Percentiles rank a stretch among this genome's conserved stretches.
These are phyloP conservation scores for Leptinotarsa rubiginosa DNA, from an alignment of 2,888 invertebrate genomes.

Conservation along the genomic window DNA sequence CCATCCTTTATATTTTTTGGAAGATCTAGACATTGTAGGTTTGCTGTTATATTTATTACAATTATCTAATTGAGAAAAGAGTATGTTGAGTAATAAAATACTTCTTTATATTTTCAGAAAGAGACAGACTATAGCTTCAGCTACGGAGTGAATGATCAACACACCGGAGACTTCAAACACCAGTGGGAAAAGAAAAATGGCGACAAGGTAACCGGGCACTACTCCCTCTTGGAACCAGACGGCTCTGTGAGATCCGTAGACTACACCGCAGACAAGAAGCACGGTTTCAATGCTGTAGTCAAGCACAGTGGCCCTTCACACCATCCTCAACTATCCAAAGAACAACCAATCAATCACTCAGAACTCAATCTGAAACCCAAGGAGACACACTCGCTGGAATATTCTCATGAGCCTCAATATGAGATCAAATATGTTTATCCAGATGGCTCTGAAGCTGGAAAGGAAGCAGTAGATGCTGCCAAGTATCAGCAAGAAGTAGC, in stretches of 20 bases:
- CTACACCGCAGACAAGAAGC: slow-evolving; percentile 71
- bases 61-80: too few relatives aligned
- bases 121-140: slow-evolving; percentile 73
- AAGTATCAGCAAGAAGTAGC: slow-evolving; percentile 37
- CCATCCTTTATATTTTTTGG: too few relatives aligned
- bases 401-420: slow-evolving; percentile 28
- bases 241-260: slow-evolving; percentile 73
- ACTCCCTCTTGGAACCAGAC: slow-evolving; percentile 77
- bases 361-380: slow-evolving; percentile 46
- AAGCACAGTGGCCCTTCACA: slow-evolving; percentile 68
- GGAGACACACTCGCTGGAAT: slow-evolving; percentile 25
- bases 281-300: slow-evolving; percentile 72
- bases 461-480: slow-evolving; percentile 39
- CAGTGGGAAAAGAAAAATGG: slow-evolving; percentile 75
- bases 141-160: slow-evolving; percentile 72
- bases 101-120: slow-evolving; percentile 63
- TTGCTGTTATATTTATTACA: too few relatives aligned
- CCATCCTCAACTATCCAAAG: slow-evolving; percentile 55
- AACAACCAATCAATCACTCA: slow-evolving; percentile 51
- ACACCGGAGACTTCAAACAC: slow-evolving; percentile 73
- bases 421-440: slow-evolving; percentile 37
- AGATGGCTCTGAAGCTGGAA: slow-evolving; percentile 30
- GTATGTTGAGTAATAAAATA: too few relatives aligned
- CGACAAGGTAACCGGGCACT: slow-evolving; percentile 73
- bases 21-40: too few relatives aligned